Evolutionary conservation across 2,888 invertebrate species (phyloP).

Genomic region (Fabriciana adippe): DNA sequence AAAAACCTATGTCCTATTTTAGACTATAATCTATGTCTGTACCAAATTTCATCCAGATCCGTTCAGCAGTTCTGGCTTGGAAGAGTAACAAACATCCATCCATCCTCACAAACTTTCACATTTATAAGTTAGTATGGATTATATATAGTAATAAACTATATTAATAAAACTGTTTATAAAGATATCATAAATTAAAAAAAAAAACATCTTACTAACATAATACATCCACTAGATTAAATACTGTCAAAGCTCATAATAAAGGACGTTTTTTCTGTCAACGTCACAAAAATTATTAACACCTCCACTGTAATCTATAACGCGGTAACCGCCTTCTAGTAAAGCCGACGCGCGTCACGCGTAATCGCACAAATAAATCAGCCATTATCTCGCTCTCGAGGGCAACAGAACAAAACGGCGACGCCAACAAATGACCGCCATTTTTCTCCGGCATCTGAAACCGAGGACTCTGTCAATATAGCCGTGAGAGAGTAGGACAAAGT

Average conservation of each 20-base stretch:
- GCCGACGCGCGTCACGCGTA: conserved; percentile 61
- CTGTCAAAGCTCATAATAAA: background rate
- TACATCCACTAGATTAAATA: background rate
- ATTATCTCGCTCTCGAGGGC: conserved; percentile 80
- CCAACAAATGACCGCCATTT: conserved; percentile 80
- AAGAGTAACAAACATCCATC: too few relatives aligned
- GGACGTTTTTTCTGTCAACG: background rate
- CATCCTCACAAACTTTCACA: too few relatives aligned
- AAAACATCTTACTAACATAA: background rate
- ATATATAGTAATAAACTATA: too few relatives aligned
- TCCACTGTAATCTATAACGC: conserved; percentile 32
- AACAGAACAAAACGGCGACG: conserved; percentile 79
- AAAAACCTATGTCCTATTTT: too few relatives aligned
- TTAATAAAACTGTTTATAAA: too few relatives aligned
- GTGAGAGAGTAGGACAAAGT: conserved; percentile 45
- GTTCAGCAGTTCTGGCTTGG: too few relatives aligned
- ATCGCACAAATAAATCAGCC: conserved; percentile 76
- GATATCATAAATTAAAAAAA: too few relatives aligned
- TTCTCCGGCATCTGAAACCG: conserved; percentile 74
- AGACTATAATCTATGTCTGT: too few relatives aligned
- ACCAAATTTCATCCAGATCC: too few relatives aligned
- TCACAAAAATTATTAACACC: conserved; percentile 30
- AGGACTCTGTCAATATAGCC: conserved; percentile 81
- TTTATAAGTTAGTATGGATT: too few relatives aligned
- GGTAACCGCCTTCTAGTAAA: conserved; percentile 37